A percentile compares a stretch with the other conserved stretches of the same genome.
phyloP scores from a whole-genome alignment of 2,797 vertebrate genomes.

The Myripristis jacobus region DNA sequence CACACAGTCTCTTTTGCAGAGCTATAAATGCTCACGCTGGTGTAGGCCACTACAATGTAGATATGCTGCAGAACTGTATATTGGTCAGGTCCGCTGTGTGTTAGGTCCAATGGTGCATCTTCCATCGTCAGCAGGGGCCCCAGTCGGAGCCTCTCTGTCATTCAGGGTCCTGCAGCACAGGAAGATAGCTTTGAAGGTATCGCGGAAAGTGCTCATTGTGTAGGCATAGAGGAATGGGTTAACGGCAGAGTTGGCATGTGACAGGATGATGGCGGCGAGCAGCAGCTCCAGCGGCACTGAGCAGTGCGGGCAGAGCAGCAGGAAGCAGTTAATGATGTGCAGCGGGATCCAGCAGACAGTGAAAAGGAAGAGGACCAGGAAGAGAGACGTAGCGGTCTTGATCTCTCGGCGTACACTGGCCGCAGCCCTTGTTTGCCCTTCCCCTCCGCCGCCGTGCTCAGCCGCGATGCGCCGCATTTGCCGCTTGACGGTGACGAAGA shows the following conservation, averaged over 20 bases:
- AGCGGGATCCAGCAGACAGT: slow-evolving; percentile 85
- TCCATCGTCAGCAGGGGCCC: slow-evolving; percentile 5
- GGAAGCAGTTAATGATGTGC: slow-evolving; percentile 85
- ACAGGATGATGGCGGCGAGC: slow-evolving; percentile 83
- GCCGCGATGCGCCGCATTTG: slow-evolving; percentile 75
- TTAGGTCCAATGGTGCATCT: neutral
- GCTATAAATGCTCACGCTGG: too few relatives aligned
- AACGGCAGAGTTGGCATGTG: slow-evolving; percentile 85
- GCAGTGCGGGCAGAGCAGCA: slow-evolving; percentile 79
- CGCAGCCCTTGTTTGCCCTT: slow-evolving; percentile 46
- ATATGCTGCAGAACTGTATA: too few relatives aligned
- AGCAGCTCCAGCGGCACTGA: slow-evolving; percentile 78
- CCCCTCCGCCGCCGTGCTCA: slow-evolving; percentile 53
- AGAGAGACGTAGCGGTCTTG: slow-evolving; percentile 82
- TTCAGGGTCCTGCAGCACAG: slow-evolving; percentile 65
- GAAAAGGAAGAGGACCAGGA: slow-evolving; percentile 86
- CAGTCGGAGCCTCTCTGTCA: slow-evolving; percentile 41
- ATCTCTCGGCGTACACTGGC: slow-evolving; percentile 73
- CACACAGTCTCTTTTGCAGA: too few relatives aligned
- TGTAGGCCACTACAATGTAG: too few relatives aligned
- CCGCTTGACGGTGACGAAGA: slow-evolving; percentile 77
- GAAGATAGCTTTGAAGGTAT: slow-evolving; percentile 82
- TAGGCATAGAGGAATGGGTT: slow-evolving; percentile 83
- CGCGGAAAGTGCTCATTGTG: slow-evolving; percentile 84
- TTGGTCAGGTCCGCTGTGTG: too few relatives aligned